Conservation (phyloP, 2,113 vertebrate genomes). For the Pipa parva region DNA sequence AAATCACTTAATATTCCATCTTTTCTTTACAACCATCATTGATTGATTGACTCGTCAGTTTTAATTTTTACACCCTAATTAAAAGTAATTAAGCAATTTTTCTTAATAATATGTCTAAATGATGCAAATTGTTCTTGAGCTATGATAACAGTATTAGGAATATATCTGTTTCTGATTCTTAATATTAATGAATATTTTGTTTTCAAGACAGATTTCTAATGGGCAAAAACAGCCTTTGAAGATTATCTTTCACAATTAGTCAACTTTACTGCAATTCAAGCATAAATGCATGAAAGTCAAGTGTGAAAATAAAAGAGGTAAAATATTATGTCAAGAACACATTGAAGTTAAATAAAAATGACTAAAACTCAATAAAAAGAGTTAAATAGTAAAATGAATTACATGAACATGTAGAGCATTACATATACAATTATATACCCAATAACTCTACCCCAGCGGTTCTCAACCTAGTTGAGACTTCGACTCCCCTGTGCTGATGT, state of each 20-base stretch:
- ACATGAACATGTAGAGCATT: too few species aligned
- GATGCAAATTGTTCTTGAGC: slow-evolving; percentile 15
- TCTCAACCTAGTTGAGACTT: too few species aligned
- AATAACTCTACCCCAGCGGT: too few species aligned
- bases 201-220: slow-evolving; percentile 7
- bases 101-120: slow-evolving; percentile 22
- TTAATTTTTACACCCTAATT: slow-evolving; percentile 10
- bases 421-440: too few species aligned
- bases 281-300: too few species aligned
- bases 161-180: neutral
- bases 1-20: too few species aligned
- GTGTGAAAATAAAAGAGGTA: too few species aligned
- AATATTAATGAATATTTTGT: slow-evolving; percentile 9
- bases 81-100: slow-evolving; percentile 26
- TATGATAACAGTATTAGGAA: slow-evolving; percentile 6
- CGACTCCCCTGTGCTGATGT: too few species aligned
- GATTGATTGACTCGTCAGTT: slow-evolving; percentile 12
- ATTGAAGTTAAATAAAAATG: too few species aligned
- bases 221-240: neutral
- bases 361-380: too few species aligned
- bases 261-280: neutral
- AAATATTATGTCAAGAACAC: neutral
- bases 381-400: too few species aligned
- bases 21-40: slow-evolving; percentile 5
- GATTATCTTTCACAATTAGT: neutral